Evolutionary conservation across 1,140 invertebrate genomes (phyloP), one percentile per base, ranked within the genome.

Genomic region (Drosophila oshimai): DNA sequence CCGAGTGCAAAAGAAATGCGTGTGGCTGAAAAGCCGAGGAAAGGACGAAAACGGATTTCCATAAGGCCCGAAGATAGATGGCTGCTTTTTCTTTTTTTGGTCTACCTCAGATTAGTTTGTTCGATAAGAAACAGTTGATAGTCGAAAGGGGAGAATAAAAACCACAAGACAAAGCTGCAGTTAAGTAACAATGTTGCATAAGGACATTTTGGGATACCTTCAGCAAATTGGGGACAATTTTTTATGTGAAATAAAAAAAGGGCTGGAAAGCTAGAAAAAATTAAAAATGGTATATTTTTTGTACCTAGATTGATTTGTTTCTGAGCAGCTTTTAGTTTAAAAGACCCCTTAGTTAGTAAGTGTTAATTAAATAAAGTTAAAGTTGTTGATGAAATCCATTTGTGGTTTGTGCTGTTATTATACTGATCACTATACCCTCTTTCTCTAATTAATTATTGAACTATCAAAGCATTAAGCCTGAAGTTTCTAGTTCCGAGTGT

Each of bases 21-120:
- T 76, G 54, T 33, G 39, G 26, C 17, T 37, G 44, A 28, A 42
- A 45, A 45, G 45, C 57, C 24, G 47, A 31, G 20, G 42, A 33
- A 37, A 45, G 37, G 28, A 37, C 37, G 15, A 68, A 58, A 76
- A 62, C 60, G 78, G 77, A 83, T 81, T 81, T 76, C 54, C 77
- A 81, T 57, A 67, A 57, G 60, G 67, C 77, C 47, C 9, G 45
- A 47, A 83, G 78, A 72, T 77, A 67, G 78, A 72, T 81, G 77
- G 65, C 55, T 68, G 31, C 31, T 29, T 13, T 29, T 13, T 29
- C 29, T 49, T 58, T 57, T 50, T 37, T 41, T 15, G 44, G 41
- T 44, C 60, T 45, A 81, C 73, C 77, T 81, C 49, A 72, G 72
- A 81, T 81, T 76, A 76, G 50, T 65, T n/a, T 22, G 5, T 41